Base-by-base conservation (phyloP, 2,888 invertebrate species). In the Gisinianus flammeolus region DNA sequence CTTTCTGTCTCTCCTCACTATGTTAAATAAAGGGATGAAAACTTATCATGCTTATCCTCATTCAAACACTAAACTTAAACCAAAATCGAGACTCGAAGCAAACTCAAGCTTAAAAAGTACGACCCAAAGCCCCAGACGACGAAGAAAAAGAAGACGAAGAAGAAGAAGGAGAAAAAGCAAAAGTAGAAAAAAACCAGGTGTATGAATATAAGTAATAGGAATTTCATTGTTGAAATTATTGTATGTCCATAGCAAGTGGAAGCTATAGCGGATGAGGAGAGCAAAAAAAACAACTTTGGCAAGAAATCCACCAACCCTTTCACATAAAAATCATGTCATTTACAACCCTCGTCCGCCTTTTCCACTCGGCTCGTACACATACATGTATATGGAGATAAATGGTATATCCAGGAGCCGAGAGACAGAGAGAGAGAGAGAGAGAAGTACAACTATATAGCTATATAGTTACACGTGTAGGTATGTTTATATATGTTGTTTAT, bases 321-420 rank as follows among this genome's bases (percentile, higher is more conserved):
- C 58, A 58, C 58, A 58, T 58, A n/a, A 58, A 58, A 58, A 58
- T 58, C 58, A 58, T 24, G 24, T 58, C 24, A 24, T 58, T 58
- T 58, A 58, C 58, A 58, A 58, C 58, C 58, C 58, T 58, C 58
- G 58, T 58, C 58, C 58, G 58, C 58, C 58, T 58, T 6, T 58
- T 58, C 58, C 8, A 24, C 58, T 6, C 19, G 44, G 12, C 44
- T 44, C 44, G 19, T 16, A 6, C 19, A 44, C 19, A 1, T 44
- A 44, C n/a, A n/a, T 44, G 44, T 44, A 6, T 44, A 44, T 44
- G 19, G 44, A n/a, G 12, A 19, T 44, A 6, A 16, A 44, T 44
- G 19, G 44, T 6, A 44, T 44, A 44, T 4, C 6, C n/a, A n/a
- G n/a, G n/a, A n/a, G n/a, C n/a, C n/a, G n/a, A n/a, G n/a, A n/a